Base-by-base conservation (phyloP, 2,888 invertebrate species). In the Agonopterix arenella region DNA sequence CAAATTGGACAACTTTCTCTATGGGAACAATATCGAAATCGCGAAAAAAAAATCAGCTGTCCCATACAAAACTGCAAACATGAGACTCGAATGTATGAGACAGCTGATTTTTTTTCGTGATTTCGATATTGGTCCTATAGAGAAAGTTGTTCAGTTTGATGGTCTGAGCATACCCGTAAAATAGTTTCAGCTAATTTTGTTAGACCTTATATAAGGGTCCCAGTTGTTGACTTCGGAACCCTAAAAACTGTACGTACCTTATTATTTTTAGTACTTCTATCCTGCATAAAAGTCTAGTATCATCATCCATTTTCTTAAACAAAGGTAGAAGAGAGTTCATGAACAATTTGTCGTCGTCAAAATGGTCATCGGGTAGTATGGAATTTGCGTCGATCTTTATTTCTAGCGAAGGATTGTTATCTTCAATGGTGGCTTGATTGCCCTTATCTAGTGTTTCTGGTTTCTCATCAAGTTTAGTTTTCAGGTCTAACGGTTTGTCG, bases 281-380 rank as follows among this genome's bases (percentile, higher is more conserved):
- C 1, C 88, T 64, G 46, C 88, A 89, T 0, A 84, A 45, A 0
- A 88, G 60, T 50, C 86, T 65, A 0, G 88, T 89, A 11, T 86
- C 86, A 36, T 89, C 88, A 37, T 79, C 76, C 88, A 88, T 89
- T 53, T 86, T 88, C 58, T 84, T 86, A 43, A 89, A 88, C 4
- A 85, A 54, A 0, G 88, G 88, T 44, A 89, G 61, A 0, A 89
- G 56, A 0, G 88, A 88, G 50, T 84, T 84, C 89, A 89, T 86
- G 42, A 89, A 89, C 0, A 84, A 58, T 52, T 73, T 84, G 38
- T 89, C 89, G 11, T 89, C 88, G 28, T 86, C 79, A 4, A 89
- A 85, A 57, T 88, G 80, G 36, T 86, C 89, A 41, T 85, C 85
- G 0, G 89, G 86, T 0, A 86, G 56, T 1, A 89, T 86, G 0